phyloP scores from a whole-genome alignment of 2,113 vertebrate species.

The Alectura lathami region DNA sequence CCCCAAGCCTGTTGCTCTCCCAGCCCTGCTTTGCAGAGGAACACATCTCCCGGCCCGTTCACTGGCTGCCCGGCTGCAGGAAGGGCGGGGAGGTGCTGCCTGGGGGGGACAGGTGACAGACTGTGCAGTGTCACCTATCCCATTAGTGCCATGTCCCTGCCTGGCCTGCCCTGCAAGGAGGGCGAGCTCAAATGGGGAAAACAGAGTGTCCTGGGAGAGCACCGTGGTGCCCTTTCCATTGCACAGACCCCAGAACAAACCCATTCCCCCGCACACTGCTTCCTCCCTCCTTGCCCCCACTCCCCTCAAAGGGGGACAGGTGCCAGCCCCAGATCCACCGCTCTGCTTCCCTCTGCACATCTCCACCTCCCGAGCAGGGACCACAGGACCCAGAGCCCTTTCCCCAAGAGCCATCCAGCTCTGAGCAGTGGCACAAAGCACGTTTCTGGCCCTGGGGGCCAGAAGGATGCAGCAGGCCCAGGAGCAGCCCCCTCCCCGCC shows the following conservation, averaged over 20 bases:
- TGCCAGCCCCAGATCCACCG: neutral
- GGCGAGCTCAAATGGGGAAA: too few relatives aligned
- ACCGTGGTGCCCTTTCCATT: rapidly evolving
- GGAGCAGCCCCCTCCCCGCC: neutral
- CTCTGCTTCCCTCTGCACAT: neutral
- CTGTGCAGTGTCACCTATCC: neutral
- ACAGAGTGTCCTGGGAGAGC: too few relatives aligned
- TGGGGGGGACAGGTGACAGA: neutral
- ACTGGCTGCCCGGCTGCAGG: neutral
- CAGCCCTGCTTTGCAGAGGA: neutral
- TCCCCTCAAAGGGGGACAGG: neutral
- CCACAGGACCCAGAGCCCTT: rapidly evolving
- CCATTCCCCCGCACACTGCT: neutral
- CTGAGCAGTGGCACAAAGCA: rapidly evolving
- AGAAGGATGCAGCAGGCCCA: neutral
- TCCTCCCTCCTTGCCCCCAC: neutral
- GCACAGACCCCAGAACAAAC: rapidly evolving
- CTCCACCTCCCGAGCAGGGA: too few relatives aligned
- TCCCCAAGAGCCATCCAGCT: neutral
- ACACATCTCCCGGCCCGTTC: neutral
- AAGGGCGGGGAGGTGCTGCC: neutral
- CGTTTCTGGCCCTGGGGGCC: neutral
- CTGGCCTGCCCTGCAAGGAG: too few relatives aligned
- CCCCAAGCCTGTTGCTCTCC: neutral
- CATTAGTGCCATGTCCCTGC: rapidly evolving